Conservation (phyloP, 1,140 invertebrate species). For the Paracyclopina nana region DNA sequence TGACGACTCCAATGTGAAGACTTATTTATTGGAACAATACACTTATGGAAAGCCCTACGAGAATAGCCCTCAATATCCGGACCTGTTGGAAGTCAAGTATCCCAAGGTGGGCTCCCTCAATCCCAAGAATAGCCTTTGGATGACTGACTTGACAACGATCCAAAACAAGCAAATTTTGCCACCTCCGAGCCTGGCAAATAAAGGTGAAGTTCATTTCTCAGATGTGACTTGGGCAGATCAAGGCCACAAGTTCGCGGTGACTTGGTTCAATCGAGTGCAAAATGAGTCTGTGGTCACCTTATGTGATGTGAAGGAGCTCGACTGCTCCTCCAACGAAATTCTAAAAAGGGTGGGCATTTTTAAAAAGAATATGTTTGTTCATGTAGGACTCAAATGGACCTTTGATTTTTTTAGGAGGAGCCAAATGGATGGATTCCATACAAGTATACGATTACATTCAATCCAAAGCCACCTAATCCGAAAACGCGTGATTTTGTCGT, state of each 20-base stretch:
- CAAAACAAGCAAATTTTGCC: conserved; percentile 19
- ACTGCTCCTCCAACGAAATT: not conserved
- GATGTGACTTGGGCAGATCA: conserved; percentile 55
- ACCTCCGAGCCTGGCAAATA: conserved; percentile 21
- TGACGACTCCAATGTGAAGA: conserved; percentile 43
- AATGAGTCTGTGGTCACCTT: conserved; percentile 33
- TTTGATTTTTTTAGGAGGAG: too few species aligned
- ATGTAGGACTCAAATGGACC: too few species aligned
- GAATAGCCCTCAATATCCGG: conserved; percentile 25
- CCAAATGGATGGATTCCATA: conserved; percentile 9
- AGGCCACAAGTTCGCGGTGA: conserved; percentile 37
- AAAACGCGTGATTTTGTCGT: conserved; percentile 13
- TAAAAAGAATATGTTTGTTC: too few species aligned
- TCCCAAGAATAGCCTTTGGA: conserved; percentile 44
- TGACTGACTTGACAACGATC: conserved; percentile 35
- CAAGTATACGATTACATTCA: conserved; percentile 2
- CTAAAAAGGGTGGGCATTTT: too few species aligned
- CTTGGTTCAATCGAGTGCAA: conserved; percentile 70
- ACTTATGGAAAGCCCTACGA: conserved; percentile 21
- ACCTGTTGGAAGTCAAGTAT: conserved; percentile 41
- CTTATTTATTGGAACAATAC: conserved; percentile 29
- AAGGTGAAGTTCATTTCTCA: conserved; percentile 40
- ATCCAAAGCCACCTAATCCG: not conserved
- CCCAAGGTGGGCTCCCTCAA: conserved; percentile 66
- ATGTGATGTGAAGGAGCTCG: conserved; percentile 18